phyloP scores from a whole-genome alignment of 2,797 vertebrate genomes.

The Mareca penelope region DNA sequence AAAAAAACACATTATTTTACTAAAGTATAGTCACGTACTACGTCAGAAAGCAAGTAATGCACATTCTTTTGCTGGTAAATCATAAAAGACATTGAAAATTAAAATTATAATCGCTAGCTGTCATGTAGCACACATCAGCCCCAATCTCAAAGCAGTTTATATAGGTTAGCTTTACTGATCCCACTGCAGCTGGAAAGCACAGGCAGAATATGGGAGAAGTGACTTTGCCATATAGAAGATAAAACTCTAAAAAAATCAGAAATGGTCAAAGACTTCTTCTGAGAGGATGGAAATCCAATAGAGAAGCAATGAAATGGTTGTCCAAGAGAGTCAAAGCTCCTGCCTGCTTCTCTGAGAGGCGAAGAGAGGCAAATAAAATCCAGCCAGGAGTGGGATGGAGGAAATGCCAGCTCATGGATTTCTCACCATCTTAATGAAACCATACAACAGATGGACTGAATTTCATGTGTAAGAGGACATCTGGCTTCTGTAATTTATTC shows the following conservation, averaged over 20 bases:
- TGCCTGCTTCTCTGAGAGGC: not conserved
- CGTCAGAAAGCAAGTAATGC: not conserved
- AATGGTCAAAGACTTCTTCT: not conserved
- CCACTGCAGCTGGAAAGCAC: constrained; percentile 9
- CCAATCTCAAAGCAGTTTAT: not conserved
- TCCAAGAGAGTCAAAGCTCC: not conserved
- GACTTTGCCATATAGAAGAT: not conserved
- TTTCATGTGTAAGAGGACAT: not conserved
- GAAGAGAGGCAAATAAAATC: not conserved
- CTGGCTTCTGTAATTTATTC: not conserved
- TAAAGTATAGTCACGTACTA: not conserved
- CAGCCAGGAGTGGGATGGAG: rapidly evolving
- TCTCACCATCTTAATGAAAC: not conserved
- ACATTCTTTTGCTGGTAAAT: not conserved
- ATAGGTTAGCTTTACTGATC: not conserved
- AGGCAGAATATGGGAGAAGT: not conserved
- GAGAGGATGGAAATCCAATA: not conserved
- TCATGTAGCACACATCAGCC: not conserved
- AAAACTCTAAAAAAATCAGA: not conserved
- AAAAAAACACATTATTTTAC: not conserved
- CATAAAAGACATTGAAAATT: not conserved
- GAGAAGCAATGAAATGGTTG: not conserved
- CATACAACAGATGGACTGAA: not conserved
- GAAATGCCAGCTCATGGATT: not conserved
- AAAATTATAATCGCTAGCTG: not conserved